These are phyloP conservation scores for Seriola quinqueradiata DNA, from an alignment of 2,113 vertebrate species.

Conservation along the genomic window DNA sequence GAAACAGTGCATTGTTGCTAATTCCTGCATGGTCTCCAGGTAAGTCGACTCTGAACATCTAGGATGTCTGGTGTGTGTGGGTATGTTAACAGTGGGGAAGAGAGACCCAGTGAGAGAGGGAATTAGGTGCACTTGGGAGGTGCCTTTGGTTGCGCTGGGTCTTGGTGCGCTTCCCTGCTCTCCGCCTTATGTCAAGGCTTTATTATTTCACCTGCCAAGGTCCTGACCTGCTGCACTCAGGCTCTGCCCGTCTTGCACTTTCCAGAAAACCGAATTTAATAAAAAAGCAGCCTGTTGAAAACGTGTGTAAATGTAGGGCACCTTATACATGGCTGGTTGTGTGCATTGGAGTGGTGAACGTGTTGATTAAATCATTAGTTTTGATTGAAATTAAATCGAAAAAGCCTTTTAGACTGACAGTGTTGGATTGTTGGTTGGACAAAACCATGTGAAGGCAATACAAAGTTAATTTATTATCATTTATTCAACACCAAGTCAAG, in stretches of 20 bases:
- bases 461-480: background rate
- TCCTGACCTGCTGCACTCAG: slow-evolving; percentile 57
- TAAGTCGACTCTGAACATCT: slow-evolving; percentile 60
- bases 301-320: background rate
- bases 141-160: slow-evolving; percentile 54
- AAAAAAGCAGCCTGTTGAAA: slow-evolving; percentile 26
- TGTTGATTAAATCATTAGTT: background rate
- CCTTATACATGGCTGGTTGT: background rate
- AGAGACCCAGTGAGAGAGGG: slow-evolving; percentile 62
- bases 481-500: background rate
- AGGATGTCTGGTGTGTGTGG: slow-evolving; percentile 67
- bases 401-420: background rate
- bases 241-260: slow-evolving; percentile 7
- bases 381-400: no score
- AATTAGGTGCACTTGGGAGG: slow-evolving; percentile 66
- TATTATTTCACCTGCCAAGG: slow-evolving; percentile 76
- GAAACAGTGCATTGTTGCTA: slow-evolving; percentile 15
- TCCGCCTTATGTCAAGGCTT: slow-evolving; percentile 75
- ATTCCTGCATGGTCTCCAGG: slow-evolving; percentile 9
- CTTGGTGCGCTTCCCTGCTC: slow-evolving; percentile 69
- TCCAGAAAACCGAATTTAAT: slow-evolving; percentile 24
- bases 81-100: slow-evolving; percentile 64
- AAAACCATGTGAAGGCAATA: background rate
- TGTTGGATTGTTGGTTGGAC: background rate
- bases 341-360: background rate